phyloP scores from a whole-genome alignment of 2,113 vertebrate genomes.

The Periophthalmus modestus region DNA sequence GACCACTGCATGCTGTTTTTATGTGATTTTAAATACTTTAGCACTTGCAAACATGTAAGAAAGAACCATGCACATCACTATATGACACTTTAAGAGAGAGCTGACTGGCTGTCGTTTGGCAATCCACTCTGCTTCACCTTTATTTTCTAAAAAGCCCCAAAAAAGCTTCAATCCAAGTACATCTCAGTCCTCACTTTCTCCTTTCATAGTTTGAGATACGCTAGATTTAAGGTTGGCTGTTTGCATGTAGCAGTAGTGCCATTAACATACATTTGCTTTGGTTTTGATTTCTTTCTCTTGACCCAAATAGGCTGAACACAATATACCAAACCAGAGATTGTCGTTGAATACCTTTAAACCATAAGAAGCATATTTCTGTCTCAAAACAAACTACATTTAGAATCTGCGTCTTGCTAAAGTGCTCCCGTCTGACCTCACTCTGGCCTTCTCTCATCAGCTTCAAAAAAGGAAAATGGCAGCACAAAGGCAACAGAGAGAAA shows the following conservation, averaged over 20 bases:
- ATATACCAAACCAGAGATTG: not conserved
- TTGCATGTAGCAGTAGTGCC: not conserved
- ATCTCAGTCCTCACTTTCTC: too few species aligned
- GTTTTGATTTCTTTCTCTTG: not conserved
- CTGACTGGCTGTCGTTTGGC: too few species aligned
- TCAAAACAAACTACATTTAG: slow-evolving; percentile 3
- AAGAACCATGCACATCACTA: too few species aligned
- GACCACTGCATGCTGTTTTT: too few species aligned
- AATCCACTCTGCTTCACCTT: too few species aligned
- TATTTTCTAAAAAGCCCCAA: too few species aligned
- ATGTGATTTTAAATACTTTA: too few species aligned
- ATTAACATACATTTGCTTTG: not conserved
- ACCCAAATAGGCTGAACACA: not conserved
- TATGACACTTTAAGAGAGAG: too few species aligned
- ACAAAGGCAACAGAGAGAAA: slow-evolving; percentile 70
- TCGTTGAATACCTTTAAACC: not conserved
- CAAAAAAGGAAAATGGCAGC: slow-evolving; percentile 51
- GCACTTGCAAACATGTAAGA: too few species aligned
- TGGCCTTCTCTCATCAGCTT: slow-evolving; percentile 67
- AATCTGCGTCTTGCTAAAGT: slow-evolving; percentile 55
- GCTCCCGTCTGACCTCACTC: slow-evolving; percentile 70
- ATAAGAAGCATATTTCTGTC: not conserved
- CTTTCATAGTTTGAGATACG: not conserved
- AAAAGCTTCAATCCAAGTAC: too few species aligned
- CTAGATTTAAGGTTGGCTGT: not conserved